Evolutionary conservation across 2,797 vertebrate genomes (phyloP), one percentile per base, ranked within the genome.

Genomic region (Xiphophorus birchmanni): DNA sequence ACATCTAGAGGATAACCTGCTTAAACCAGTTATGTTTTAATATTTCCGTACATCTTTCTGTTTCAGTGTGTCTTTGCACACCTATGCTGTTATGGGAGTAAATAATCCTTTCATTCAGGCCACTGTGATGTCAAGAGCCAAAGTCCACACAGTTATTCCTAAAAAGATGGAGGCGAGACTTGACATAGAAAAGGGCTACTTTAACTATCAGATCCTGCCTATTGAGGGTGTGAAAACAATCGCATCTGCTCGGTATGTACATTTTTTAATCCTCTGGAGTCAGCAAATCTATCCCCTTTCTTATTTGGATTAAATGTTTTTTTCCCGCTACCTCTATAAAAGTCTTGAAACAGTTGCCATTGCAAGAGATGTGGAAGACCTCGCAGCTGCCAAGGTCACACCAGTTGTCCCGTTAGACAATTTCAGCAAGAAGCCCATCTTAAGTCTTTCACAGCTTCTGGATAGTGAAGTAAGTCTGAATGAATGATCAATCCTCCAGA

Each of bases 341-440:
- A 98, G 97, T 4, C 88, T 95, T 73, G 95, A 97, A 7, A 96
- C 96, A 21, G 86, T 94, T 87, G 96, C 95, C 82, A 76, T 98
- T 58, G 93, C 94, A 87, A 97, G 97, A 93, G 96, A 97, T 87
- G 86, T 95, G 72, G 97, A 95, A 90, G 94, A 97, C 56, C 86
- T 95, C 0, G 71, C 84, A 88, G 91, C 83, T 60, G 94, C 94
- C 74, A 97, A 88, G 88, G 88, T 80, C 63, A 96, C 93, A 44
- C 93, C 96, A 54, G 65, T 98, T 54, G 85, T 98, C 77, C 96
- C 96, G 48, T 52, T 5, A 77, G 69, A 73, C 77, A 0, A 13
- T 73, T 71, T 69, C 58, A 91, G 79, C 50, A 89, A 93, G 75
- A 26, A 13, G 13, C 11, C 79, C 29, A 40, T 80, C 47, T 91